These are phyloP conservation scores for Hippolais icterina DNA, from an alignment of 2,113 vertebrate species.

Conservation along the genomic window DNA sequence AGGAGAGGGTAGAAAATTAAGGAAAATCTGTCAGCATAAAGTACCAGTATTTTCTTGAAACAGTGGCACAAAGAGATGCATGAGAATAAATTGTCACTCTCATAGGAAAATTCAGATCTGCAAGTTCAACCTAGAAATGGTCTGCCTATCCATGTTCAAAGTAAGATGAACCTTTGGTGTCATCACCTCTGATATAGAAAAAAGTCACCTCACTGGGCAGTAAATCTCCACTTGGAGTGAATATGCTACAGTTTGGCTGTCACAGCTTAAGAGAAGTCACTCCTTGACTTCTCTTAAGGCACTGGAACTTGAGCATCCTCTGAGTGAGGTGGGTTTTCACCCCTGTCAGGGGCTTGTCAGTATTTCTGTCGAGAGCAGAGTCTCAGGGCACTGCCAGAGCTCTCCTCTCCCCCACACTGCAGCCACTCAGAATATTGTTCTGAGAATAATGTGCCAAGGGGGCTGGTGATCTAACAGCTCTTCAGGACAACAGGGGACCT, in stretches of 20 bases:
- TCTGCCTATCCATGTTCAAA: not conserved
- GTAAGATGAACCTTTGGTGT: not conserved
- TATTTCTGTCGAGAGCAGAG: not conserved
- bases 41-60: not conserved
- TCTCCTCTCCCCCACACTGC: not conserved
- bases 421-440: too few species aligned
- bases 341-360: not conserved
- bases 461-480: not conserved
- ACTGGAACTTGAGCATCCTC: not conserved
- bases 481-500: not conserved
- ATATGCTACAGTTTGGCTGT: fast-evolving
- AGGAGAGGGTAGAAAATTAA: not conserved
- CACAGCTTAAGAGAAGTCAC: not conserved
- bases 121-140: not conserved
- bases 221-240: not conserved
- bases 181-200: not conserved
- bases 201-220: not conserved
- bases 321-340: not conserved
- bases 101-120: not conserved
- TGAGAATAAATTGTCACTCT: not conserved
- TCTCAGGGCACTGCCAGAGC: not conserved
- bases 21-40: not conserved
- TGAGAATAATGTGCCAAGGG: fast-evolving
- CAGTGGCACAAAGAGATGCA: not conserved
- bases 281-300: not conserved